Evolutionary conservation across 2,888 invertebrate species (phyloP).

Genomic region (Penaeus monodon): DNA sequence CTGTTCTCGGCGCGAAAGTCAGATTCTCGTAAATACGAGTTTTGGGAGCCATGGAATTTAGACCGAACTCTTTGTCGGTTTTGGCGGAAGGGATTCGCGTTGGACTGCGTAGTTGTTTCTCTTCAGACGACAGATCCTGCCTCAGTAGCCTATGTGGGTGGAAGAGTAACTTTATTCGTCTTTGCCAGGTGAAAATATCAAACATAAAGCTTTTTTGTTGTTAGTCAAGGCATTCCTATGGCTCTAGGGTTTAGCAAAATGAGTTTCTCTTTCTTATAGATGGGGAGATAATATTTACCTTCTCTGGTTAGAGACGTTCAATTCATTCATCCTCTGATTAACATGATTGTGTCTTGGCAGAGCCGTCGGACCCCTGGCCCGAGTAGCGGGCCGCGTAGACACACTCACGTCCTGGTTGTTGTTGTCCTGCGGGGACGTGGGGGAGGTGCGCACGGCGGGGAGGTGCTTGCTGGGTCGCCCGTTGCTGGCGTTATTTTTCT

Average conservation of each 20-base stretch:
- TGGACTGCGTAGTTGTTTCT: conserved; percentile 40
- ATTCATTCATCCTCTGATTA: conserved; percentile 52
- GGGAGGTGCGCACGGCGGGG: conserved; percentile 54
- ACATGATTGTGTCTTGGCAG: conserved; percentile 42
- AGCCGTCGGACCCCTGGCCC: conserved; percentile 35
- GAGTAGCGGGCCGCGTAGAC: conserved; percentile 5
- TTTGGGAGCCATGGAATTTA: conserved; percentile 19
- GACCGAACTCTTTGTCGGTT: conserved; percentile 13
- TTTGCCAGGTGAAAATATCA: conserved; percentile 40
- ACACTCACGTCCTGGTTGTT: conserved; percentile 11
- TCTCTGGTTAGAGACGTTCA: conserved; percentile 55
- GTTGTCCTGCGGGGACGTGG: conserved; percentile 44
- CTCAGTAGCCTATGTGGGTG: conserved; percentile 58
- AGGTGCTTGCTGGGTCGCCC: conserved; percentile 49
- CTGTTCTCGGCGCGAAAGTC: conserved; percentile 2
- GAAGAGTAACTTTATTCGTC: conserved; percentile 46
- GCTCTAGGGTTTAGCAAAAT: conserved; percentile 23
- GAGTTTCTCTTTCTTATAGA: conserved; percentile 16
- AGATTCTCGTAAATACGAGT: conserved; percentile 45
- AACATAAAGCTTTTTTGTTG: conserved; percentile 43
- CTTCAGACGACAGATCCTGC: conserved; percentile 40
- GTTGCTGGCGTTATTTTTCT: conserved; percentile 31
- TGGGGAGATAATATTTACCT: conserved; percentile 48
- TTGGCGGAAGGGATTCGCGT: conserved; percentile 23
- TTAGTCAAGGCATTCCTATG: conserved; percentile 46